phyloP scores from a whole-genome alignment of 1,140 invertebrate genomes.

The Drosophila nannoptera region DNA sequence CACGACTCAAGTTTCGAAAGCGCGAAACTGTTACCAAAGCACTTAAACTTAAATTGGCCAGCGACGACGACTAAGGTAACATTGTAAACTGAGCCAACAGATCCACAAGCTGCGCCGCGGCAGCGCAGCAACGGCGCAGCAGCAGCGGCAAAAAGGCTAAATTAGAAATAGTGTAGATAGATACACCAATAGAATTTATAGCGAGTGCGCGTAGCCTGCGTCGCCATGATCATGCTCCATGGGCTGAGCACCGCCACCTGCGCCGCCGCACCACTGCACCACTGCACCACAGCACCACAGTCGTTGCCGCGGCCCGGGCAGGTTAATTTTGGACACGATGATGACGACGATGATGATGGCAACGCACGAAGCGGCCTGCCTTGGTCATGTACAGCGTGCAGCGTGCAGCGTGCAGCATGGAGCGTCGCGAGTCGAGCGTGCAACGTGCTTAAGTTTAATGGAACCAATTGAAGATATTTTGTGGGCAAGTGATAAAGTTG shows the following conservation, averaged over 20 bases:
- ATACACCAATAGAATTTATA: constrained; percentile 78
- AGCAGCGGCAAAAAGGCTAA: constrained; percentile 43
- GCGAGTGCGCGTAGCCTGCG: constrained; percentile 59
- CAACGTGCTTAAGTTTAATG: constrained; percentile 72
- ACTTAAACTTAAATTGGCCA: constrained; percentile 78
- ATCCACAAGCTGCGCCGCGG: constrained; percentile 21
- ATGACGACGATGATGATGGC: constrained; percentile 70
- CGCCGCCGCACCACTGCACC: constrained; percentile 1
- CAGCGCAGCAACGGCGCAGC: constrained; percentile 11
- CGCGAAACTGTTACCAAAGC: constrained; percentile 77
- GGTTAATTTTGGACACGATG: constrained; percentile 76
- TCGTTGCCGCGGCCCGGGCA: constrained; percentile 36
- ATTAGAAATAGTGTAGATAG: constrained; percentile 78
- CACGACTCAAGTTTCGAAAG: constrained; percentile 77
- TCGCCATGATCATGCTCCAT: constrained; percentile 71
- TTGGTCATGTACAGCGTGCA: constrained; percentile 58
- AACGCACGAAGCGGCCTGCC: constrained; percentile 62
- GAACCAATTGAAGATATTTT: constrained; percentile 78
- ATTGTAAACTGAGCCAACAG: constrained; percentile 42
- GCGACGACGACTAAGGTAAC: constrained; percentile 57
- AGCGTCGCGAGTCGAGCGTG: constrained; percentile 54
- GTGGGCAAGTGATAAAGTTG: constrained; percentile 76
- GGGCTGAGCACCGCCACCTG: too few relatives aligned
- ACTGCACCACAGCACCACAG: constrained; percentile 1
- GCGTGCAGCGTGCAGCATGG: constrained; percentile 51